Evolutionary conservation across 1,140 invertebrate species (phyloP), one percentile per base, ranked within the genome.

Genomic region (Dermatophagoides farinae): DNA sequence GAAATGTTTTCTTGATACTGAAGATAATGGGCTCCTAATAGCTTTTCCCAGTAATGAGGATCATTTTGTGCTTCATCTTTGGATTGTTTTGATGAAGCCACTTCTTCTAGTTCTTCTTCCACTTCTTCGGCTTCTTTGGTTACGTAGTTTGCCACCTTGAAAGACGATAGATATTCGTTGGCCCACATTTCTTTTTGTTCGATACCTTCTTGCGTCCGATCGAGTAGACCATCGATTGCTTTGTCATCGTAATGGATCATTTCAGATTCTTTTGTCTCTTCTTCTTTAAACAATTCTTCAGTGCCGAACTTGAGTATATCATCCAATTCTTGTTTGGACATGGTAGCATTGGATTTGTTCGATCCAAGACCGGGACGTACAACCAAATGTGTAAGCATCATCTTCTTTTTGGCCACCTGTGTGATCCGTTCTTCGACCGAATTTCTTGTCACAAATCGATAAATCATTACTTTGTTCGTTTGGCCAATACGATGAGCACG

Each of bases 301-400:
- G 96, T 99, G 73, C 96, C 96, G 71, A 99, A 99, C 63, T 90
- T 80, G 18, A 99, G 76, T 72, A 99, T 98, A 74, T 99, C 96
- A 70, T 99, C 96, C 31, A 99, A 75, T 71, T 99, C 96, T 72
- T 97, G 92, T 74, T 99, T 99, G 1, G 92, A 95, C 75, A 99
- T 97, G 65, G 90, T 90, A 9, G 88, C 87, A 69, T 90, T 86
- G 68, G 88, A 88, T 46, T 69, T 88, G 41, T 70, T 67, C 1
- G 86, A 85, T 20, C 93, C 93, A 82, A 98, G 90, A 50, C 95
- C 95, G 11, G 87, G 86, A 54, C 84, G 71, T 20, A 97, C 96
- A 18, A 99, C 95, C 70, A 99, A 81, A 77, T 99, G 96, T 43
- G 96, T 99, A 68, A 99, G 80, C 92, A 99, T 97, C 96, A 99